A percentile compares a stretch with the other conserved stretches of the same genome.
phyloP scores from a whole-genome alignment of 2,797 vertebrate genomes.

The Nyctalus aviator region DNA sequence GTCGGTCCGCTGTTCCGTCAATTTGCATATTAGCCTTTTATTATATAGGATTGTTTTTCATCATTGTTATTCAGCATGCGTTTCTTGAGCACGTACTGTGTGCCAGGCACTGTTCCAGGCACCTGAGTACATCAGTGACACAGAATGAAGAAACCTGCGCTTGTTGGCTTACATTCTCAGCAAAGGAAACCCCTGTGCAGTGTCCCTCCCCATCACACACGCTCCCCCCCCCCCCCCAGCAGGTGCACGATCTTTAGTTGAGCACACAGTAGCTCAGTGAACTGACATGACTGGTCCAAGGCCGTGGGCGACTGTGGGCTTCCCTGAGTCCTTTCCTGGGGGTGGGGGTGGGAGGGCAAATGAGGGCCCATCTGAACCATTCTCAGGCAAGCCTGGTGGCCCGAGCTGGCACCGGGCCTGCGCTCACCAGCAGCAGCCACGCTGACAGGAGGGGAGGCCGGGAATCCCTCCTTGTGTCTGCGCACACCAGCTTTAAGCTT shows the following conservation, averaged over 20 bases:
- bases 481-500: conserved; percentile 33
- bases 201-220: rapidly evolving
- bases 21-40: no score
- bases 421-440: background rate
- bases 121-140: rapidly evolving
- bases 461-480: background rate
- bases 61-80: background rate
- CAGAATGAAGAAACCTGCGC: background rate
- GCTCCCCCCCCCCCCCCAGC: rapidly evolving
- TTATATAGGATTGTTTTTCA: background rate
- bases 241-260: rapidly evolving
- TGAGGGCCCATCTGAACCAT: background rate
- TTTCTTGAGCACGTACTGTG: background rate
- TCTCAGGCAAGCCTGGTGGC: rapidly evolving
- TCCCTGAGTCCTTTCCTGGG: background rate
- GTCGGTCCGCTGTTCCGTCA: no score
- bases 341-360: background rate
- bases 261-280: rapidly evolving
- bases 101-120: background rate
- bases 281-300: rapidly evolving
- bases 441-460: background rate
- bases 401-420: background rate
- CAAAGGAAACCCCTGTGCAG: background rate
- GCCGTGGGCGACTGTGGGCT: rapidly evolving
- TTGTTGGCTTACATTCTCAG: background rate